Base-by-base conservation (phyloP, 2,113 vertebrate genomes). In the Pelmatolapia mariae region DNA sequence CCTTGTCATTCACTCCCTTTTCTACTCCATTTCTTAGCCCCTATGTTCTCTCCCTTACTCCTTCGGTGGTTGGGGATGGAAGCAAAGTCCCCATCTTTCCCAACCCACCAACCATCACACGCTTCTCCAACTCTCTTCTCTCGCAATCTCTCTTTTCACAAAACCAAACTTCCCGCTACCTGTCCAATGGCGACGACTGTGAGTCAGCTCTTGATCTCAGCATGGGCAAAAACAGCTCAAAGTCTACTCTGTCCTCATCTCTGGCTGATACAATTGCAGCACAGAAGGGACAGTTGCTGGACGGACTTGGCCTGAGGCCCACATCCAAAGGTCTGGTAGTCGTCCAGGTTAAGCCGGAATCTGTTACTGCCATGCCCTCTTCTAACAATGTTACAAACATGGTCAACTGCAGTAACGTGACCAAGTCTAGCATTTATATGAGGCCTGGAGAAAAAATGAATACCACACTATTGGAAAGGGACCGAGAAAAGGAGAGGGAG, bases 131-230 rank as follows among this genome's bases (percentile, higher is more conserved):
- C 43, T 90, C 94, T 29, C 92, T 96, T 61, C 94, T 96, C 12
- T 91, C 94, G 0, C 92, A 94, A 22, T 86, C 95, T 19, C 90
- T 95, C 38, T 92, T 93, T 40, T 89, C 95, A 40, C 92, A 89
- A 54, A 90, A 89, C 83, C 95, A 95, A 66, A 61, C 90, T 4
- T 87, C 94, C 61, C 93, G 84, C 18, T 96, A 93, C 76, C 40
- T 96, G 80, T 94, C 96, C 26, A 96, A 96, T 18, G 95, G 96
- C 3, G 95, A 87, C 2, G 96, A 96, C 76, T 95, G 94, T 18
- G 96, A 97, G 90, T 91, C 96, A 2, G 96, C 96, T 22, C 90
- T 97, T 52, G 96, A 97, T 87, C 96, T 97, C 53, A 97, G 97
- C 79, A 95, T 97, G 89, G 96, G 96, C 13, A 97, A 95, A 87